Evolutionary conservation across 2,113 vertebrate genomes (phyloP), one percentile per base, ranked within the genome.

Genomic region (Hippocampus abdominalis): DNA sequence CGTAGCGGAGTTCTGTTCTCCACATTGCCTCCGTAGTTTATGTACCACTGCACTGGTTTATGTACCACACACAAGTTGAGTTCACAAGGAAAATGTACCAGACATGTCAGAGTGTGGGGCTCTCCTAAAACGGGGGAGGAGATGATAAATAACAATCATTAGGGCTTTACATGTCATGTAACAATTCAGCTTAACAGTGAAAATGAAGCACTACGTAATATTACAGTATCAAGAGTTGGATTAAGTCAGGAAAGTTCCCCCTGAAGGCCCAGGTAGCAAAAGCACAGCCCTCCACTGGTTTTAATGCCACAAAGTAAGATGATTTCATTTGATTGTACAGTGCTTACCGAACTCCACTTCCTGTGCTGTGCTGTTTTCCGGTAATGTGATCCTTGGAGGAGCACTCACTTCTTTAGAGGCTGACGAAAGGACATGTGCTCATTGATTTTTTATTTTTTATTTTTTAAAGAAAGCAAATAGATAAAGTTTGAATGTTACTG

Each of bases 41-140:
- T 81, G 75, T 81, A 84, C 95, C 95, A 98, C 25, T 57, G 82
- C 49, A 96, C 76, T 62, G 71, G 78, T 0, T n/a, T n/a, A n/a
- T n/a, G n/a, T n/a, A n/a, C n/a, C n/a, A n/a, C n/a, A n/a, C 4
- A 2, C 71, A 84, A 74, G 20, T 53, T 3, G 15, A 0, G 76
- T 90, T 94, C 92, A 74, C 85, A 93, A 12, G 90, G 91, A 89
- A 95, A 95, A 32, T 75, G 46, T 4, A 89, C 93, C 20, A 39
- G 71, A 80, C 96, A 98, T 16, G 42, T 68, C 27, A 97, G 84
- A 59, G 73, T 84, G 63, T 95, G 70, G 56, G 89, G 64, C 69
- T 84, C 85, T 77, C 94, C 95, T 97, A 21, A 9, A 77, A 68
- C 16, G 40, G 82, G 65, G 8, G 64, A 73, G 64, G 56, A 72